Conservation (phyloP, 2,888 invertebrate species). For the Sinelater perroti region DNA sequence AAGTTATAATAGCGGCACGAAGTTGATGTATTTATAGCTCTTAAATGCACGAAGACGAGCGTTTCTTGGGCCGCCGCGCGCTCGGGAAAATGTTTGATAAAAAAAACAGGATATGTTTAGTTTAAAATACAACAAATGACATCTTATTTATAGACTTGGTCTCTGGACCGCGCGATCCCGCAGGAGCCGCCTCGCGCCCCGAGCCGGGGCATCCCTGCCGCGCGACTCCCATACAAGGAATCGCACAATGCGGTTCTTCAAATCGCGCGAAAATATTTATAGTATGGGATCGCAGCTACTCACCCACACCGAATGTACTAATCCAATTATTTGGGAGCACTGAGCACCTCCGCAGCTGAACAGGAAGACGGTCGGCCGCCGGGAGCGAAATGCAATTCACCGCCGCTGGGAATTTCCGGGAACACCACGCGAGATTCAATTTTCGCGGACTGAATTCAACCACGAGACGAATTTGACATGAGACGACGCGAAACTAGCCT, state of each 20-base stretch:
- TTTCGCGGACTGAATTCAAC: slow-evolving; percentile 3
- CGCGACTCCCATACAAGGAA: slow-evolving; percentile 7
- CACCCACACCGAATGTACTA: slow-evolving; percentile 24
- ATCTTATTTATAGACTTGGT: slow-evolving; percentile 33
- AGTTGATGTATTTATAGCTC: slow-evolving; percentile 26
- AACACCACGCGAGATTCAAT: not conserved
- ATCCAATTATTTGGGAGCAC: slow-evolving; percentile 16
- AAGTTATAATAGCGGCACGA: slow-evolving; percentile 22
- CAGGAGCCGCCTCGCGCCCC: slow-evolving; percentile 5
- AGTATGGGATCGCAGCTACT: slow-evolving; percentile 16
- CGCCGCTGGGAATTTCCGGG: not conserved
- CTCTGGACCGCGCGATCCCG: slow-evolving; percentile 10
- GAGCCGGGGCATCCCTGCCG: not conserved
- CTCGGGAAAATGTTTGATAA: slow-evolving; percentile 15
- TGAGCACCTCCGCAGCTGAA: too few relatives aligned
- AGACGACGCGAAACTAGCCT: slow-evolving; percentile 24
- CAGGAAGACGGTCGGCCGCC: not conserved
- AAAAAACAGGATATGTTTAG: slow-evolving; percentile 22
- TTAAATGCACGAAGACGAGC: slow-evolving; percentile 12
- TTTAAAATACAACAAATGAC: slow-evolving; percentile 36
- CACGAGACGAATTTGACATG: slow-evolving; percentile 27
- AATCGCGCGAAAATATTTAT: slow-evolving; percentile 9
- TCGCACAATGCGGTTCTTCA: not conserved
- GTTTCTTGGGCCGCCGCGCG: slow-evolving; percentile 13
- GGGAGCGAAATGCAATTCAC: not conserved